Evolutionary conservation across 2,113 vertebrate genomes (phyloP).

Genomic region (Carassius carassius): DNA sequence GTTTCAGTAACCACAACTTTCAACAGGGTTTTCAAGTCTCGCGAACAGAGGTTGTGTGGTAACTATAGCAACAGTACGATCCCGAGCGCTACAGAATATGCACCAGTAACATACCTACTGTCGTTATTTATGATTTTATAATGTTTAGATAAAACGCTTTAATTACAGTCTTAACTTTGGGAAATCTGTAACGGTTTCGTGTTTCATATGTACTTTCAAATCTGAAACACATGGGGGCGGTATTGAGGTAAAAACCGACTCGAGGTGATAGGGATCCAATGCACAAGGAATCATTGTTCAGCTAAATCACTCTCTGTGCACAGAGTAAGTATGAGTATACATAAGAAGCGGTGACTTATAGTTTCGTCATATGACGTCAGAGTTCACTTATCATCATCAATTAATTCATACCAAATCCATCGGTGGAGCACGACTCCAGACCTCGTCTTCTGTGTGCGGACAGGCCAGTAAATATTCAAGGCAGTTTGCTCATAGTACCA

Average conservation of each 20-base stretch:
- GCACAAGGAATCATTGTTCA: conserved; percentile 21
- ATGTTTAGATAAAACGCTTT: not conserved
- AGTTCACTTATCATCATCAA: conserved; percentile 62
- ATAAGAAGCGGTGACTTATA: conserved; percentile 48
- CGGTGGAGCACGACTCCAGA: conserved; percentile 1
- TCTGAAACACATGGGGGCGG: conserved; percentile 21
- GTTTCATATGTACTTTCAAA: not conserved
- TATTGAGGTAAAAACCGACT: conserved; percentile 8
- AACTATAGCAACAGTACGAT: not conserved
- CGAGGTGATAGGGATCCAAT: not conserved
- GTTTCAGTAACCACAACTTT: not conserved
- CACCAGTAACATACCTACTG: not conserved
- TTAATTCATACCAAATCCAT: conserved; percentile 1
- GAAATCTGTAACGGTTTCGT: no score
- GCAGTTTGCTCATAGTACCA: not conserved
- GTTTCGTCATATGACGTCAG: conserved; percentile 74
- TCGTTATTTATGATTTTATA: not conserved
- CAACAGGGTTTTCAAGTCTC: not conserved
- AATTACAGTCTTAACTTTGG: not conserved
- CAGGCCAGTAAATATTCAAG: not conserved
- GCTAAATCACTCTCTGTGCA: conserved; percentile 15
- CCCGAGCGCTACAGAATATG: not conserved
- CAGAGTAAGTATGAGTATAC: conserved; percentile 2
- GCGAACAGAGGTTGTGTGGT: not conserved
- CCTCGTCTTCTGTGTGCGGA: not conserved